phyloP scores from a whole-genome alignment of 2,797 vertebrate genomes.

The Pachyuromys duprasi region DNA sequence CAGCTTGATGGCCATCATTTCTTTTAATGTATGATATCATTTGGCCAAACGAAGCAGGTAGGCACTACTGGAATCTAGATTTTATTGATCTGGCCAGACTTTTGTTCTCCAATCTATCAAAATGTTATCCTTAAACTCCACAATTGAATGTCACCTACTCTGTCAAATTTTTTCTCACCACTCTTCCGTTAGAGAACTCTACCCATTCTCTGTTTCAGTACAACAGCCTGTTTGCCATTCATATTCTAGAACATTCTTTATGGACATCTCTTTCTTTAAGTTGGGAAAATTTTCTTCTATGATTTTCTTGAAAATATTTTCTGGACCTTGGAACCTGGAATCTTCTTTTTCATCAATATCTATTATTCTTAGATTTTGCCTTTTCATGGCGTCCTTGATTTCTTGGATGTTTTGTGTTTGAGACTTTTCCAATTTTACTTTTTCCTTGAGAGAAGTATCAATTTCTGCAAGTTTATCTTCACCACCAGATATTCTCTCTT shows the following conservation, averaged over 20 bases:
- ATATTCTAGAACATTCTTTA: neutral
- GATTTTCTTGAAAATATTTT: too few relatives aligned
- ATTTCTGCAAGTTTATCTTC: too few relatives aligned
- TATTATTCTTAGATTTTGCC: too few relatives aligned
- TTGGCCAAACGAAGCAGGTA: neutral
- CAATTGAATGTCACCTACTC: neutral
- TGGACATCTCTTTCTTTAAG: too few relatives aligned
- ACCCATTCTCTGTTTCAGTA: neutral
- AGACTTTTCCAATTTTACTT: too few relatives aligned
- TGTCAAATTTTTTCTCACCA: neutral
- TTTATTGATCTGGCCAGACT: neutral
- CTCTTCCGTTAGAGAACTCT: neutral
- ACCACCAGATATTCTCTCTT: too few relatives aligned
- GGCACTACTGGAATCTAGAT: neutral
- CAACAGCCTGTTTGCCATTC: neutral
- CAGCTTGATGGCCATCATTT: neutral
- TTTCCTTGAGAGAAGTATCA: too few relatives aligned
- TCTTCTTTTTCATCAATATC: too few relatives aligned
- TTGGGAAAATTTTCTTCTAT: too few relatives aligned
- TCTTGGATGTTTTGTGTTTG: too few relatives aligned
- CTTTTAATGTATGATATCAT: conserved; percentile 10
- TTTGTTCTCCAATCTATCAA: neutral
- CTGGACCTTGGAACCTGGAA: too few relatives aligned
- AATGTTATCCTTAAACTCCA: neutral
- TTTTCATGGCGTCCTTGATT: too few relatives aligned